Conservation (phyloP, 2,888 invertebrate genomes). For the Hypselothyrea guttata region DNA sequence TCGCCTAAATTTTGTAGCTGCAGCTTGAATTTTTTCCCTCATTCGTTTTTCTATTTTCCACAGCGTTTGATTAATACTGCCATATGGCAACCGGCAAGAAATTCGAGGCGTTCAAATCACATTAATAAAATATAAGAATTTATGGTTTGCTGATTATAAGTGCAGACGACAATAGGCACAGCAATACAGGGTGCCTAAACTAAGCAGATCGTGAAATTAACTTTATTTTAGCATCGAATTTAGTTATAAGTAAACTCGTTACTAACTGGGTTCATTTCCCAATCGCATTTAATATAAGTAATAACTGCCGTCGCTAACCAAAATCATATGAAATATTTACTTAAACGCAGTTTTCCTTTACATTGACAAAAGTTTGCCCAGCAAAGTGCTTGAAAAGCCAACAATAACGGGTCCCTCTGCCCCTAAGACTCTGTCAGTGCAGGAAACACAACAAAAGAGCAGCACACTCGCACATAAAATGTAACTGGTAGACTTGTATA, state of each 20-base stretch:
- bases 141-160: conserved; percentile 70
- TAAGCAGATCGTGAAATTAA: too few relatives aligned
- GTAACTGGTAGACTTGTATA: conserved; percentile 22
- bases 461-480: conserved; percentile 29
- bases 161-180: conserved; percentile 35
- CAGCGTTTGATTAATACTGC: conserved; percentile 66
- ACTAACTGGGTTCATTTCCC: too few relatives aligned
- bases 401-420: conserved; percentile 39
- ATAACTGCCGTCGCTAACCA: neutral
- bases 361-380: conserved; percentile 70
- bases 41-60: neutral
- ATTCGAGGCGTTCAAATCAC: conserved; percentile 66
- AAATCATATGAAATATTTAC: conserved; percentile 70
- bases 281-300: too few relatives aligned
- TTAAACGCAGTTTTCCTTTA: conserved; percentile 77
- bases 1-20: conserved; percentile 70
- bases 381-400: conserved; percentile 53
- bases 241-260: too few relatives aligned
- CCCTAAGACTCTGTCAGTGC: conserved; percentile 9
- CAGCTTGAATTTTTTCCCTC: conserved; percentile 34
- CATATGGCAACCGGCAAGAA: conserved; percentile 71
- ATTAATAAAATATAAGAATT: conserved; percentile 77
- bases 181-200: conserved; percentile 42
- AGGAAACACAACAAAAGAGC: conserved; percentile 52
- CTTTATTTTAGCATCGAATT: too few relatives aligned